Evolutionary conservation across 1,140 invertebrate species (phyloP), one percentile per base, ranked within the genome.

Genomic region (Monochamus saltuarius): DNA sequence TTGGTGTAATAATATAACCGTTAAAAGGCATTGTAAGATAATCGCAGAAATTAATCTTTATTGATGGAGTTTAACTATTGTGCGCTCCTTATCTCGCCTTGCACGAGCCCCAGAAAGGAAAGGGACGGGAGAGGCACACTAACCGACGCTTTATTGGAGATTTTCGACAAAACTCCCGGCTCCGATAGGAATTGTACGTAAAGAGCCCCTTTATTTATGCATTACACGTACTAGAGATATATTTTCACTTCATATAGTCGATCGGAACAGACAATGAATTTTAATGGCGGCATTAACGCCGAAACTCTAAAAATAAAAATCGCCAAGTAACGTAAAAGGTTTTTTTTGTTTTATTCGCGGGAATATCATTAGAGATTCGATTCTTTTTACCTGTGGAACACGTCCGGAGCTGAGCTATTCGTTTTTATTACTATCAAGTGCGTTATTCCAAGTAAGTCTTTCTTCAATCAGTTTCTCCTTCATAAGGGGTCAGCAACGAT

Each of bases 181-280:
- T 29, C 22, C 22, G 22, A 29, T 29, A 29, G 22, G 22, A 29
- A 29, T 29, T 29, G 22, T 29, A n/a, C 35, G 11, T 19, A 19
- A 16, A 34, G 35, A 35, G 34, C 53, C 10, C 22, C 7, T 47
- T 66, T 68, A 64, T 64, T 66, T 62, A 71, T 69, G 63, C 69
- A 59, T 53, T 56, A 53, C 71, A 71, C 69, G 69, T 68, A 56
- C 37, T 64, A 52, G 53, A 69, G 66, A 70, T 72, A 72, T 70
- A 72, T 72, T 72, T 72, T 72, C 71, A 72, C 68, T 72, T 72
- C 68, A 72, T 70, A 68, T 59, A 72, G 64, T 65, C 69, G 67
- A 71, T 71, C 59, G 64, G 63, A 61, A 67, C 71, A 67, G 67
- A 71, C 65, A 68, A 71, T 70, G 71, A 71, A 73, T 73, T 71